A percentile compares a stretch with the other conserved stretches of the same genome.
Conservation (phyloP, 2,888 invertebrate genomes). For the Oxytorus armatus region DNA sequence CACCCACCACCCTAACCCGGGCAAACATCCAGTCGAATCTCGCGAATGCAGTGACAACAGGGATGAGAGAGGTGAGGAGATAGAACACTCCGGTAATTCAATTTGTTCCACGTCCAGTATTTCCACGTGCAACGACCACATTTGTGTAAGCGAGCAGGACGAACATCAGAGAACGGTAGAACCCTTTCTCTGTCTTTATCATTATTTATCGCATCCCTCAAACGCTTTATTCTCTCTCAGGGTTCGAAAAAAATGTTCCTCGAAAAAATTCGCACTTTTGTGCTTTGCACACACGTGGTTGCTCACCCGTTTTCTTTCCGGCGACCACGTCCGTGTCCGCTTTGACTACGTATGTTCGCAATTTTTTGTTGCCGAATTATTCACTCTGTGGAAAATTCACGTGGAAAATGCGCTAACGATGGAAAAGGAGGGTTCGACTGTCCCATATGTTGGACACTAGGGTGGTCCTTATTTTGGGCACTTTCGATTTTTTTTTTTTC, state of each 20-base stretch:
- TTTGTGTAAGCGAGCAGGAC: slow-evolving; percentile 61
- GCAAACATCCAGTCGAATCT: slow-evolving; percentile 39
- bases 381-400: neutral
- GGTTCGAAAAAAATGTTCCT: slow-evolving; percentile 22
- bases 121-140: slow-evolving; percentile 67
- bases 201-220: slow-evolving; percentile 16
- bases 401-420: slow-evolving; percentile 29
- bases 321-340: slow-evolving; percentile 25
- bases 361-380: slow-evolving; percentile 13
- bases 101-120: slow-evolving; percentile 66
- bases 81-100: slow-evolving; percentile 64
- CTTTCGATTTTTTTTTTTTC: no score
- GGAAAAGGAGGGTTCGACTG: no score
- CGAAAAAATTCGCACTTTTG: slow-evolving; percentile 27
- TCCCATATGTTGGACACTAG: no score
- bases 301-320: slow-evolving; percentile 45
- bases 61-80: slow-evolving; percentile 1
- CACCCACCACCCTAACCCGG: neutral
- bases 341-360: slow-evolving; percentile 32
- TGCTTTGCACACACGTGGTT: slow-evolving; percentile 28
- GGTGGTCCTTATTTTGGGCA: no score
- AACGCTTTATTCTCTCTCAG: slow-evolving; percentile 8
- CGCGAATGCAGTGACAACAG: slow-evolving; percentile 46
- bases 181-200: slow-evolving; percentile 28
- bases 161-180: slow-evolving; percentile 40